Evolutionary conservation across 2,113 vertebrate genomes (phyloP).

Genomic region (Crotalus helleri): DNA sequence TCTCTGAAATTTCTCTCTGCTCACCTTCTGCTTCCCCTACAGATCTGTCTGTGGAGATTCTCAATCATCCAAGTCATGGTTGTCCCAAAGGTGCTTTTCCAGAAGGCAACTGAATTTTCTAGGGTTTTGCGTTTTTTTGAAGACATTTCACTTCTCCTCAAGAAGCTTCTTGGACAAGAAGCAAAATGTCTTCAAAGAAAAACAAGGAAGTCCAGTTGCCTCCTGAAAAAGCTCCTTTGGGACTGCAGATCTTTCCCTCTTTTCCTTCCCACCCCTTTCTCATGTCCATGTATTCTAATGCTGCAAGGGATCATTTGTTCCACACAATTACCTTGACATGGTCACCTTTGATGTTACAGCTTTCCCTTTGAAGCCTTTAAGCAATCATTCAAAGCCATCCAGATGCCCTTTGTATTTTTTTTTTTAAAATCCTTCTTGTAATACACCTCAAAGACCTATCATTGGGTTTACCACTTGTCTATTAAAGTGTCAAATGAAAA

Average conservation of each 20-base stretch:
- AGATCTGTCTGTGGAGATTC: no score
- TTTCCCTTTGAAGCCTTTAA: slow-evolving; percentile 23
- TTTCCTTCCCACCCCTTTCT: background rate
- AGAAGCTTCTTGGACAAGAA: no score
- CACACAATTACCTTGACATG: background rate
- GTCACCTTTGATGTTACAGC: slow-evolving; percentile 4
- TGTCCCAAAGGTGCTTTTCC: no score
- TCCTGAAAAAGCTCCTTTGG: no score
- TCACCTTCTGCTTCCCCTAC: background rate
- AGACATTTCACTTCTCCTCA: no score
- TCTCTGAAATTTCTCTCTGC: background rate
- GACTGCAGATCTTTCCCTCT: background rate
- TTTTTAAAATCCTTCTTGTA: background rate
- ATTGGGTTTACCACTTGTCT: slow-evolving; percentile 9
- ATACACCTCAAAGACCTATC: slow-evolving; percentile 1
- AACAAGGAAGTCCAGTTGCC: no score
- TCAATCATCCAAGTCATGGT: no score
- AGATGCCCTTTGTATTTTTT: slow-evolving; percentile 6
- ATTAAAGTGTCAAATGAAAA: slow-evolving; percentile 28
- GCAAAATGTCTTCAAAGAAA: no score
- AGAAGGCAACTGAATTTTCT: no score
- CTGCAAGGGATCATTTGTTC: background rate
- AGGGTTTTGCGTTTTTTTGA: no score
- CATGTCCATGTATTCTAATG: background rate
- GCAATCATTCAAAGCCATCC: slow-evolving; percentile 23